These are phyloP conservation scores for Drosophila aldrichi DNA, from an alignment of 2,888 invertebrate genomes.

Conservation along the genomic window DNA sequence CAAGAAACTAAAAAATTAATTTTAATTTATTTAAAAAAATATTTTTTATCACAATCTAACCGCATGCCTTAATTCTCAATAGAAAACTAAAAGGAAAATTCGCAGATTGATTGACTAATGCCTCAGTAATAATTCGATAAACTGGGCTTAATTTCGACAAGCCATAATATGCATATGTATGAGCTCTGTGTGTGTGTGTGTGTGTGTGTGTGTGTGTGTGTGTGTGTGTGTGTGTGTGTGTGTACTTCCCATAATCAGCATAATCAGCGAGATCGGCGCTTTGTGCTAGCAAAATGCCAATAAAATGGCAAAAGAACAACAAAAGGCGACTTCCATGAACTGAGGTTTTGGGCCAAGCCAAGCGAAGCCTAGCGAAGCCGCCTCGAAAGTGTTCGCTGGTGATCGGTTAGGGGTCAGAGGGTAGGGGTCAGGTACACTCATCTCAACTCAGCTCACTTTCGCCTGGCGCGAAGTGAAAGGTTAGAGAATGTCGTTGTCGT, in stretches of 20 bases:
- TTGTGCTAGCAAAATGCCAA: conserved; percentile 73
- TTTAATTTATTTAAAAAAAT: too few species aligned
- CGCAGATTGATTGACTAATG: background rate
- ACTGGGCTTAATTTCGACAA: background rate
- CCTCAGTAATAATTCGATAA: background rate
- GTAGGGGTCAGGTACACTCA: conserved; percentile 34
- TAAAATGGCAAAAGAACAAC: conserved; percentile 58
- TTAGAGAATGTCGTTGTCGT: conserved; percentile 21
- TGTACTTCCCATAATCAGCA: conserved; percentile 68
- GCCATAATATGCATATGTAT: background rate
- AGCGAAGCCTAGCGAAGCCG: background rate
- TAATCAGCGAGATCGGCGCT: conserved; percentile 81
- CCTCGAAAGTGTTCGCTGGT: conserved; percentile 69
- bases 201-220: background rate
- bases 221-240: conserved; percentile 25
- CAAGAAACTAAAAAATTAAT: background rate
- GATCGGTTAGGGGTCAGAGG: conserved; percentile 49
- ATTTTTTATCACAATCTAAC: background rate
- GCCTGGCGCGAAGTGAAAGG: conserved; percentile 51
- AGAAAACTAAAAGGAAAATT: background rate
- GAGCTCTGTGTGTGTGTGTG: background rate
- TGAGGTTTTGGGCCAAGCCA: conserved; percentile 36
- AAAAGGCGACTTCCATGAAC: conserved; percentile 61
- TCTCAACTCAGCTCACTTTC: conserved; percentile 27
- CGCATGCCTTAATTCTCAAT: too few species aligned